Percentiles rank a stretch among this genome's conserved stretches.
Evolutionary conservation across 1,140 invertebrate species (phyloP).

Genomic region (Ladona fulva): DNA sequence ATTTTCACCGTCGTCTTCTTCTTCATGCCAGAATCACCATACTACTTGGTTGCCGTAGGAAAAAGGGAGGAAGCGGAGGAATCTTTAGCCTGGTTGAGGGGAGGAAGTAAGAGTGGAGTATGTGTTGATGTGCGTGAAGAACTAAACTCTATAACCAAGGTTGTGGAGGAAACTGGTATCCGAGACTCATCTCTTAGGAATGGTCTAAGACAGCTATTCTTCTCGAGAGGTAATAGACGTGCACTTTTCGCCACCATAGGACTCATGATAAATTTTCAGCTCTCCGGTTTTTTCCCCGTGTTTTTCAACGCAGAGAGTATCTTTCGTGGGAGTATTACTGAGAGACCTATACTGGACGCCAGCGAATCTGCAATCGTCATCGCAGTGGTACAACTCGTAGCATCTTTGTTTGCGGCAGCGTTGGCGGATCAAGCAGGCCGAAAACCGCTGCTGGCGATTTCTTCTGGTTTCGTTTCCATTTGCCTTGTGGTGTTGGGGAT

Average conservation of each 20-base stretch:
- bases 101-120: conserved; percentile 32
- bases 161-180: conserved; percentile 38
- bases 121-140: conserved; percentile 45
- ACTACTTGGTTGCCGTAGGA: conserved; percentile 52
- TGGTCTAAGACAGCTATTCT: conserved; percentile 47
- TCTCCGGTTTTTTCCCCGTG: conserved; percentile 39
- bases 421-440: conserved; percentile 2
- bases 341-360: no score
- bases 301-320: conserved; percentile 40
- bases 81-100: conserved; percentile 51
- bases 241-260: conserved; percentile 53
- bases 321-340: conserved; percentile 26
- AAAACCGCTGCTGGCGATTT: no score
- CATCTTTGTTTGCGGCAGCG: no score
- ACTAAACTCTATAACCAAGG: conserved; percentile 47
- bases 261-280: conserved; percentile 44
- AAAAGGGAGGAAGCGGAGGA: conserved; percentile 47
- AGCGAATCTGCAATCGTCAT: no score
- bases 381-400: no score
- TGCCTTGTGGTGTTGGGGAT: no score
- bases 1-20: conserved; percentile 52
- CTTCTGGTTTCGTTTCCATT: no score
- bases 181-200: conserved; percentile 40
- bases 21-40: conserved; percentile 70
- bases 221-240: conserved; percentile 46